Conservation (phyloP, 2,888 invertebrate genomes). For the Cosmopolites sordidus region DNA sequence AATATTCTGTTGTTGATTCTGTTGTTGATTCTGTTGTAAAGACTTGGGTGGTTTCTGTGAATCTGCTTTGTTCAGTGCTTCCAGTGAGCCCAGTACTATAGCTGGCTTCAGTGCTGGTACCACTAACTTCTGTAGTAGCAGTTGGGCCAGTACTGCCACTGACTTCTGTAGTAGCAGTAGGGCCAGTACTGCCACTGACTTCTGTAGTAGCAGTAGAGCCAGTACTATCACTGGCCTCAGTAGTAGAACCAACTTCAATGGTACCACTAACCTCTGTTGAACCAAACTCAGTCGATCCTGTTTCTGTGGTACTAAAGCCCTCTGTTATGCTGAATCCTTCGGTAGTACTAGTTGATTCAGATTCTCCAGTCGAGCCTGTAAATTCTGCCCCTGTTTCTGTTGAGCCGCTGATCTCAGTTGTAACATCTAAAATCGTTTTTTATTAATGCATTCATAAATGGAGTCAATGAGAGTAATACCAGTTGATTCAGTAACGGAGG, state of each 20-base stretch:
- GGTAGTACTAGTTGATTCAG: slow-evolving; percentile 17
- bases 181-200: slow-evolving; percentile 23
- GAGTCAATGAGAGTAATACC: too few relatives aligned
- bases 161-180: slow-evolving; percentile 22
- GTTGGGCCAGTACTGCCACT: slow-evolving; percentile 11
- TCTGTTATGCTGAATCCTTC: slow-evolving; percentile 7
- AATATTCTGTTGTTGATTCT: slow-evolving; percentile 31
- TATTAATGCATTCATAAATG: too few relatives aligned
- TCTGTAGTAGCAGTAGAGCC: slow-evolving; percentile 27
- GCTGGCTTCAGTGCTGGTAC: slow-evolving; percentile 24
- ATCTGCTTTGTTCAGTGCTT: slow-evolving; percentile 10
- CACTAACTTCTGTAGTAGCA: slow-evolving; percentile 35
- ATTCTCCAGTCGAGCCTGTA: slow-evolving; percentile 3
- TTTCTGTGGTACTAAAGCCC: slow-evolving; percentile 3
- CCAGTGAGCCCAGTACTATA: slow-evolving; percentile 31
- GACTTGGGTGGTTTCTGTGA: slow-evolving; percentile 12
- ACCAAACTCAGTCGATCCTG: slow-evolving; percentile 12
- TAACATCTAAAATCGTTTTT: too few relatives aligned
- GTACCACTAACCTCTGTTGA: background rate
- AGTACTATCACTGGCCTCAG: slow-evolving; percentile 1
- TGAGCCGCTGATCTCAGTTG: background rate
- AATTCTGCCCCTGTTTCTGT: slow-evolving; percentile 14
- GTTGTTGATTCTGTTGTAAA: slow-evolving; percentile 27
- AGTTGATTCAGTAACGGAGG: slow-evolving; percentile 7
- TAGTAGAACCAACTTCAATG: slow-evolving; percentile 3